Percentiles rank a stretch among this genome's conserved stretches.
phyloP scores from a whole-genome alignment of 2,113 vertebrate genomes.

The Planiliza haematocheilus region DNA sequence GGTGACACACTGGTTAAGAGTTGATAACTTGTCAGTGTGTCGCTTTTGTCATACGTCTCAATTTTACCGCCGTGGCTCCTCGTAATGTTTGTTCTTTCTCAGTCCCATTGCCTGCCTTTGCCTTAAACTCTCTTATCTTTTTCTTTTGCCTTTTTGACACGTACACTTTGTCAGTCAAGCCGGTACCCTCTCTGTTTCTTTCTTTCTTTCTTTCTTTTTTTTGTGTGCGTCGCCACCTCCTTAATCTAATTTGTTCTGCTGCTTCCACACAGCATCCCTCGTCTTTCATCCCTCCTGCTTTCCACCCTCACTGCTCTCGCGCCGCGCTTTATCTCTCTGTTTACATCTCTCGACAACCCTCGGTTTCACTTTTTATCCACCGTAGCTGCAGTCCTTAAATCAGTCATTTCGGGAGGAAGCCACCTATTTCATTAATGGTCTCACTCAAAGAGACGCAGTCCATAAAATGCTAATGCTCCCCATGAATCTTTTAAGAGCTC shows the following conservation, averaged over 20 bases:
- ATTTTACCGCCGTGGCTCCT: not conserved
- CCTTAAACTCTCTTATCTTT: not conserved
- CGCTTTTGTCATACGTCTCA: not conserved
- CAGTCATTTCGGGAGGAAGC: conserved; percentile 49
- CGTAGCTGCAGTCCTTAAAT: conserved; percentile 44
- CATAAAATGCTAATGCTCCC: conserved; percentile 71
- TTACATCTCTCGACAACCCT: conserved; percentile 19
- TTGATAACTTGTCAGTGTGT: conserved; percentile 25
- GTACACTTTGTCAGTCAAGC: not conserved
- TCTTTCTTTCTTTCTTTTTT: not conserved
- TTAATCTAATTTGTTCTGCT: conserved; percentile 14
- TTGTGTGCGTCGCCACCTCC: not conserved
- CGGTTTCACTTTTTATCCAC: conserved; percentile 13
- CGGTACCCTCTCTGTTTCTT: not conserved
- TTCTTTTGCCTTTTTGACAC: not conserved
- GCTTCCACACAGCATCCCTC: not conserved
- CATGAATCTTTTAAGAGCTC: conserved; percentile 76
- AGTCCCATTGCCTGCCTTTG: not conserved
- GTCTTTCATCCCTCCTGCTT: not conserved
- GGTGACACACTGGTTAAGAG: conserved; percentile 15
- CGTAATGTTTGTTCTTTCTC: not conserved
- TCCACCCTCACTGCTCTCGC: not conserved
- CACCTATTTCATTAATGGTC: conserved; percentile 50
- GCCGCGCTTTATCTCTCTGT: conserved; percentile 9
- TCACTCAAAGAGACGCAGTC: conserved; percentile 49